Conservation (phyloP, 2,797 vertebrate genomes). For the Octomys mimax region DNA sequence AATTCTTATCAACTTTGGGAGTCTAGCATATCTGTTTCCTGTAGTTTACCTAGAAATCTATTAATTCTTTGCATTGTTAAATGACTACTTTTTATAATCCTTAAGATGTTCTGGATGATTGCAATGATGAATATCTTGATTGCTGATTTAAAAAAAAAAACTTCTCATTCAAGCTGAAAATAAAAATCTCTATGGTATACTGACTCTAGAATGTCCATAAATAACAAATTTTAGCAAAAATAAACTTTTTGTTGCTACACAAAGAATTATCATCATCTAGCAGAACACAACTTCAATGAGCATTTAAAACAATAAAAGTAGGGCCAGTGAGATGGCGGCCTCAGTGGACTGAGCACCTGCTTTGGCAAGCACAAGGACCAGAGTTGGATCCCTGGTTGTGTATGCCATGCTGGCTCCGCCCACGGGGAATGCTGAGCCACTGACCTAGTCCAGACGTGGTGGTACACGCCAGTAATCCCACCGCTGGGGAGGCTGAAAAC, state of each 20-base stretch:
- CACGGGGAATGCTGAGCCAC: no score
- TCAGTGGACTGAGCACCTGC: no score
- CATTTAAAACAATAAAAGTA: not conserved
- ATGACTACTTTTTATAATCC: not conserved
- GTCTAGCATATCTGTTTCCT: not conserved
- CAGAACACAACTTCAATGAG: not conserved
- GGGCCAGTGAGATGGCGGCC: no score
- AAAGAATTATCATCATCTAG: not conserved
- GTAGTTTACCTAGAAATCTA: slow-evolving; percentile 8
- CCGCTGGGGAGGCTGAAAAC: no score
- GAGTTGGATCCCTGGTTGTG: no score
- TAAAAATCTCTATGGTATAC: not conserved
- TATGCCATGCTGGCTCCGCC: no score
- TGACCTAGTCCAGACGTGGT: no score
- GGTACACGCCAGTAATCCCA: no score
- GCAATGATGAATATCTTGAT: not conserved
- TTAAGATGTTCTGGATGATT: not conserved
- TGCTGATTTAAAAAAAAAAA: not conserved
- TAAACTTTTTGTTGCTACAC: not conserved
- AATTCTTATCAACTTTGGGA: not conserved
- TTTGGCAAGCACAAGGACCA: no score
- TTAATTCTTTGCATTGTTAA: not conserved
- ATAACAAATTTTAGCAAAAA: not conserved
- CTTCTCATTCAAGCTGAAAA: not conserved
- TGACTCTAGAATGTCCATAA: not conserved